Evolutionary conservation across 64 coral and sea anemone species (phyloP).

Genomic region (Anthopleura sola): DNA sequence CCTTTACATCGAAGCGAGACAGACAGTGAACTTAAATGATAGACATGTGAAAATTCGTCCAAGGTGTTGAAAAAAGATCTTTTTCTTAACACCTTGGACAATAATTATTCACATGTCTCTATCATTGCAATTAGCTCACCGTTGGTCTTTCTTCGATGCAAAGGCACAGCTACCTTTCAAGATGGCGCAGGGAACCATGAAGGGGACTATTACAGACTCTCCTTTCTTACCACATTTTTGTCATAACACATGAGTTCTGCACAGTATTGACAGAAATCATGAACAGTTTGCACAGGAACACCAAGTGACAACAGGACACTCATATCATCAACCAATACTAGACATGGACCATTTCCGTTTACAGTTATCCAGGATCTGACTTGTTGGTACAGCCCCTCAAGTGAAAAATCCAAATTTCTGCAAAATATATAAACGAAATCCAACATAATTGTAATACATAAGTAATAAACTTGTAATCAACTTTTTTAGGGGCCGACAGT

Average conservation of each 20-base stretch:
- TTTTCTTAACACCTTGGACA: too few species aligned
- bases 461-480: too few species aligned
- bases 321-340: constrained; percentile 61
- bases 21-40: too few species aligned
- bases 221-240: constrained; percentile 28
- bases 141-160: too few species aligned
- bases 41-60: too few species aligned
- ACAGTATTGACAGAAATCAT: constrained; percentile 53
- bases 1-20: too few species aligned
- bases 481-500: background rate
- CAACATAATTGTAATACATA: background rate
- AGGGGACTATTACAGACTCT: too few species aligned
- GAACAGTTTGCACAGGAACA: constrained; percentile 24
- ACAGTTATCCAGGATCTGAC: background rate
- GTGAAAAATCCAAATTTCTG: constrained; percentile 35
- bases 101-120: too few species aligned
- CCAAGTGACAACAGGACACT: constrained; percentile 41
- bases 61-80: too few species aligned
- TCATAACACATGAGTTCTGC: constrained; percentile 40
- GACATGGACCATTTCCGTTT: constrained; percentile 28
- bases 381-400: constrained; percentile 46
- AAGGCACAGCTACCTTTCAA: too few species aligned
- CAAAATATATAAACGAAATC: background rate
- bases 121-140: too few species aligned
- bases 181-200: too few species aligned